These are phyloP conservation scores for Agrotis clavis DNA, from an alignment of 2,888 invertebrate genomes.

Conservation along the genomic window DNA sequence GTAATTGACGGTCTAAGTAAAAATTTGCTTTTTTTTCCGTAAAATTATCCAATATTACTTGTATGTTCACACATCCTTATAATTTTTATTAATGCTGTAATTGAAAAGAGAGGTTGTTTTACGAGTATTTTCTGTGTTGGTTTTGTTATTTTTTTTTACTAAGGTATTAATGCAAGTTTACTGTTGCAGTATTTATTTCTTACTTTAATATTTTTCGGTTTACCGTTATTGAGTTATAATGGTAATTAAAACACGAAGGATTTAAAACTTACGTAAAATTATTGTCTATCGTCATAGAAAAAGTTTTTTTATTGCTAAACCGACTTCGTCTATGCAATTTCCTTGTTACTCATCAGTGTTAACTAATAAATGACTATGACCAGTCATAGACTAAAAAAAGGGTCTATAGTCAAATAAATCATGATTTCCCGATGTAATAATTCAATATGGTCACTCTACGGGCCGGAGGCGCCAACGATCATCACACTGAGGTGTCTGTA, in stretches of 20 bases:
- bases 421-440: constrained; percentile 60
- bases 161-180: background rate
- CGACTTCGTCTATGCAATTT: background rate
- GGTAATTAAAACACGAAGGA: too few species aligned
- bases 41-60: constrained; percentile 20
- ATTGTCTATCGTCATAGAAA: background rate
- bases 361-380: background rate
- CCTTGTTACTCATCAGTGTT: background rate
- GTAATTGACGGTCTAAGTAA: background rate
- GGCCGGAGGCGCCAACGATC: constrained; percentile 86
- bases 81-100: constrained; percentile 10
- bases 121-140: background rate
- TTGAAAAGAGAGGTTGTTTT: background rate
- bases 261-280: too few species aligned
- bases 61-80: constrained; percentile 28
- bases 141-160: constrained; percentile 3
- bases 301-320: background rate
- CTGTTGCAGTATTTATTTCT: too few species aligned
- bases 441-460: constrained; percentile 70
- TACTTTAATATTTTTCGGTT: too few species aligned
- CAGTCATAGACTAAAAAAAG: background rate
- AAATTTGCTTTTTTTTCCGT: background rate
- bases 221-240: too few species aligned
- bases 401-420: constrained; percentile 40
- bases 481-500: constrained; percentile 88